A percentile compares a stretch with the other conserved stretches of the same genome.
Evolutionary conservation across 2,113 vertebrate genomes (phyloP).

Genomic region (Benthochromis sp.): DNA sequence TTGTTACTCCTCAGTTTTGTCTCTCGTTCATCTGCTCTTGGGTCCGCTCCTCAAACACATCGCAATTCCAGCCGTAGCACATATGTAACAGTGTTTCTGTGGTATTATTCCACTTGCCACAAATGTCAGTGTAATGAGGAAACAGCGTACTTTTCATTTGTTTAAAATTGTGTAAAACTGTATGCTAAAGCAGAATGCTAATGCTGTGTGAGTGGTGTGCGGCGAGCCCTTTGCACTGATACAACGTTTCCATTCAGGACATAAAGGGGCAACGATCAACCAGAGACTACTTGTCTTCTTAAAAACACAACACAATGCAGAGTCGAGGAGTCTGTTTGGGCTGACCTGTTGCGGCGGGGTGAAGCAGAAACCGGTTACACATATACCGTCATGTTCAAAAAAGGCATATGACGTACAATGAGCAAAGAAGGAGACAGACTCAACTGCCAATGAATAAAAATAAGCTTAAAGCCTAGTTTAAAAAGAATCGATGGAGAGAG

Average conservation of each 20-base stretch:
- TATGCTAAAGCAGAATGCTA: not conserved
- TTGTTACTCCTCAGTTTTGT: not conserved
- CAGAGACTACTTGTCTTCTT: not conserved
- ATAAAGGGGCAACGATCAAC: not conserved
- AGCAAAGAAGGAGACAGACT: not conserved
- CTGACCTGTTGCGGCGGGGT: not conserved
- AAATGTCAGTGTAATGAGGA: not conserved
- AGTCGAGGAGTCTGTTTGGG: not conserved
- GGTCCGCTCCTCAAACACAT: not conserved
- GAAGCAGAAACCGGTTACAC: not conserved
- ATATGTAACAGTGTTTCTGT: not conserved
- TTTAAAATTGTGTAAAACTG: not conserved
- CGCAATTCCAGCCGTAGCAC: not conserved
- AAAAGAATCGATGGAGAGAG: not conserved
- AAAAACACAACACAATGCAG: not conserved
- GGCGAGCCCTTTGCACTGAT: not conserved
- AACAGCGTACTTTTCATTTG: not conserved
- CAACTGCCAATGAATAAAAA: not conserved
- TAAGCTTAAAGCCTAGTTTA: not conserved
- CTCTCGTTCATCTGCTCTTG: not conserved
- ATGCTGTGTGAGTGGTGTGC: not conserved
- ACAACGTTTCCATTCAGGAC: not conserved
- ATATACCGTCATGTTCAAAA: not conserved
- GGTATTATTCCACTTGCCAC: not conserved
- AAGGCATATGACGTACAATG: not conserved